Base-by-base conservation (phyloP, 1,140 invertebrate species). In the Parasteatoda tepidariorum region DNA sequence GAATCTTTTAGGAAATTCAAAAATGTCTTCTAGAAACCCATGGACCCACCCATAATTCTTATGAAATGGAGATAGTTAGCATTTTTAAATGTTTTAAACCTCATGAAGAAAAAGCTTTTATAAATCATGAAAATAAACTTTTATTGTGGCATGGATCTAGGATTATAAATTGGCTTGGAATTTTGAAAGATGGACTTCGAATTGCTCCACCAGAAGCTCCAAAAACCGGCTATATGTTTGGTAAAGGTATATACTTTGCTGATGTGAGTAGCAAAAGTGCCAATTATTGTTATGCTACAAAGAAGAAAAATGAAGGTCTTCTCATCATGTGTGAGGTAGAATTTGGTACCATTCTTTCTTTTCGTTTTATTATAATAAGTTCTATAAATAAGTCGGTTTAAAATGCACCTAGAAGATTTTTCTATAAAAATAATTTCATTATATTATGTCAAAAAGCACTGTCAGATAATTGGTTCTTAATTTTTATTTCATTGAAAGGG, bases 181-280 rank as follows among this genome's bases (percentile, higher is more conserved):
- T 93, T 85, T 86, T 92, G 3, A 90, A 89, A 15, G 90, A 92
- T 86, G 92, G 92, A 28, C 87, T 93, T 34, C 87, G 91, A 70
- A 92, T 92, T 81, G 92, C 92, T 68, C 90, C 90, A 38, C 90
- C 90, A 2, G 90, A 91, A 86, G 90, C 90, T 9, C 90, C 90
- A 38, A 84, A 83, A 24, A 89, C 89, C 87, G 92, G 92, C 11
- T 92, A 92, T 87, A 92, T 92, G 92, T 93, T 92, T 87, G 88
- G 88, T 2, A 89, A 89, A 84, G 88, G 88, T 61, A 88, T 93
- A 34, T 93, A 93, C 87, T 92, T 93, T 88, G 92, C 92, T 31
- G 92, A 93, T 86, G 91, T 92, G 89, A 90, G 91, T 6, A 90
- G 90, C 41, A 93, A 92, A 87, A 92, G 91, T 87, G 92, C 92